A percentile compares a stretch with the other conserved stretches of the same genome.
Evolutionary conservation across 2,888 invertebrate species (phyloP).

Genomic region (Plebejus argus): DNA sequence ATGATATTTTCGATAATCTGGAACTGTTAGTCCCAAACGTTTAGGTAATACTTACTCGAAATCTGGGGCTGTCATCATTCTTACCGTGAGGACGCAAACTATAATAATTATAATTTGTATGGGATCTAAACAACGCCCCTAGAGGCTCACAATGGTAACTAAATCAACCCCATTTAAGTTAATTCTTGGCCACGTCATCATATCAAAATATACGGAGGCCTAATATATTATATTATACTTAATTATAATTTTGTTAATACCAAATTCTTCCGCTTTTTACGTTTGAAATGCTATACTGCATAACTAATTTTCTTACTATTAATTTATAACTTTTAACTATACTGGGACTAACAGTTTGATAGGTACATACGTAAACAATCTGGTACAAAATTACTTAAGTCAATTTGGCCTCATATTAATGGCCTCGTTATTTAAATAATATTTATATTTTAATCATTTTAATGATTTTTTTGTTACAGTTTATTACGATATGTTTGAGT

Average conservation of each 20-base stretch:
- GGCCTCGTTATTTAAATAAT: not conserved
- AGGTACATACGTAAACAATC: not conserved
- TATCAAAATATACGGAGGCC: no score
- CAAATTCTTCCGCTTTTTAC: no score
- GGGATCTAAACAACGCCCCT: not conserved
- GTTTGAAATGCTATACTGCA: not conserved
- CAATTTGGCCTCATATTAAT: conserved; percentile 14
- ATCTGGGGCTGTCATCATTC: no score
- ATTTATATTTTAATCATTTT: not conserved
- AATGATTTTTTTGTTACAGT: conserved; percentile 6
- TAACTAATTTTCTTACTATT: not conserved
- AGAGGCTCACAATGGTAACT: no score
- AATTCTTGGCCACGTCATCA: no score
- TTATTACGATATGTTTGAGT: not conserved
- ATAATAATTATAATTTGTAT: no score
- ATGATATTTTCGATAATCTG: not conserved
- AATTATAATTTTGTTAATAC: not conserved
- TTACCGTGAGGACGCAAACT: not conserved
- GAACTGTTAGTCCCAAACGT: not conserved
- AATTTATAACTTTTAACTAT: not conserved
- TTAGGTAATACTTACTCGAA: not conserved
- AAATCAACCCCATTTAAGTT: no score
- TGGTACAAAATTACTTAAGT: conserved; percentile 14
- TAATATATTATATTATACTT: no score
- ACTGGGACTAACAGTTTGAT: not conserved